Conservation (phyloP, 2,113 vertebrate species). For the Hippocampus abdominalis region DNA sequence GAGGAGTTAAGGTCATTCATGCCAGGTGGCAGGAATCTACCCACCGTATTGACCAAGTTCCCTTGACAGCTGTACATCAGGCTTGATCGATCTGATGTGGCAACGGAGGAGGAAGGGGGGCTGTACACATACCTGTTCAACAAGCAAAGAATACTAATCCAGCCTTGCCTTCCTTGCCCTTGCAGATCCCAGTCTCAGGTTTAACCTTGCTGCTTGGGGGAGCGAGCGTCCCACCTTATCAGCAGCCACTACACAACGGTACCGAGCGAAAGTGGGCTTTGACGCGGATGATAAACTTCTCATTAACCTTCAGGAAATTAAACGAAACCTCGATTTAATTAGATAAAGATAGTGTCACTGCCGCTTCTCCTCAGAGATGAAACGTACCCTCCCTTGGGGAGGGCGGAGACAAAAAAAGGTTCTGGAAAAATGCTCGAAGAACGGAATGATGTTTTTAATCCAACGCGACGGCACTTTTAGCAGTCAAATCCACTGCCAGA, state of each 20-base stretch:
- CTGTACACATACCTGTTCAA: conserved; percentile 20
- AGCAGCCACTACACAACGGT: conserved; percentile 24
- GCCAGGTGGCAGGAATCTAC: conserved; percentile 40
- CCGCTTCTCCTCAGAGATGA: conserved; percentile 51
- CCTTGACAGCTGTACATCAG: conserved; percentile 17
- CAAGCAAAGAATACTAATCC: conserved; percentile 41
- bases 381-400: conserved; percentile 13
- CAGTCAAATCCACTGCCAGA: conserved; percentile 28
- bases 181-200: conserved; percentile 11
- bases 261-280: conserved; percentile 50
- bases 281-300: conserved; percentile 59
- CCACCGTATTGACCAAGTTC: conserved; percentile 32
- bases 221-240: conserved; percentile 32
- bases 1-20: conserved; percentile 37
- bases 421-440: conserved; percentile 9
- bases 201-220: conserved; percentile 42
- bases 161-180: conserved; percentile 11
- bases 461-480: conserved; percentile 15
- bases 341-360: conserved; percentile 61
- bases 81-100: conserved; percentile 40
- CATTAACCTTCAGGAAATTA: conserved; percentile 71
- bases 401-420: not conserved
- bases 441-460: conserved; percentile 42
- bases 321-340: conserved; percentile 67
- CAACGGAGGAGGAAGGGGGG: conserved; percentile 28